Percentiles rank a stretch among this genome's conserved stretches.
Conservation (phyloP, 1,140 invertebrate genomes). For the Antheraea mylitta region DNA sequence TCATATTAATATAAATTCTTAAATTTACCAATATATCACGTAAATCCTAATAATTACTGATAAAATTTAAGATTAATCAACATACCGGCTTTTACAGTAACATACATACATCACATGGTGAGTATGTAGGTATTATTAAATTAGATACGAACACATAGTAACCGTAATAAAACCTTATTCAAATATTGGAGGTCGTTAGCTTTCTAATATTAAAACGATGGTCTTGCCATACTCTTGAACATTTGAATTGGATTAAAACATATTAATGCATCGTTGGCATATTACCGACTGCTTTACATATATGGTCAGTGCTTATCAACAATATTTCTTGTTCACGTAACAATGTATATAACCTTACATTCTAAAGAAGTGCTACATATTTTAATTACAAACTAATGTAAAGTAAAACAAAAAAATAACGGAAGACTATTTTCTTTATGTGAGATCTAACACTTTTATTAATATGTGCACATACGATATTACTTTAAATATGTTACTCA, state of each 20-base stretch:
- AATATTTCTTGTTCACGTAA: neutral
- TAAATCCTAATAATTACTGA: no score
- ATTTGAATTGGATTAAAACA: neutral
- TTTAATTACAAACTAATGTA: neutral
- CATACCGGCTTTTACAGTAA: no score
- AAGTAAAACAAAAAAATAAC: neutral
- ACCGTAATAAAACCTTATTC: neutral
- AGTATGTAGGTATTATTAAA: no score
- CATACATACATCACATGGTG: no score
- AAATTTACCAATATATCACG: no score
- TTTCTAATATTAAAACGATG: neutral
- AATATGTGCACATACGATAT: neutral
- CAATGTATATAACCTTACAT: neutral
- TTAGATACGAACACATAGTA: neutral
- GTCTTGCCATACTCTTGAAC: neutral
- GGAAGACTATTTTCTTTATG: constrained; percentile 5
- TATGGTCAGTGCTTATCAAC: neutral
- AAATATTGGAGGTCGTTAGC: neutral
- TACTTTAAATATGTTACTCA: no score
- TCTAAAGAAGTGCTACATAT: neutral
- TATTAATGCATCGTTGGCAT: neutral
- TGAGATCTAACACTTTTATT: neutral
- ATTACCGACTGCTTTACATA: neutral
- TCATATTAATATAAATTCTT: no score
- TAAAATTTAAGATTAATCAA: no score